These are phyloP conservation scores for Coremacera marginata DNA, from an alignment of 2,888 invertebrate genomes.

Conservation along the genomic window DNA sequence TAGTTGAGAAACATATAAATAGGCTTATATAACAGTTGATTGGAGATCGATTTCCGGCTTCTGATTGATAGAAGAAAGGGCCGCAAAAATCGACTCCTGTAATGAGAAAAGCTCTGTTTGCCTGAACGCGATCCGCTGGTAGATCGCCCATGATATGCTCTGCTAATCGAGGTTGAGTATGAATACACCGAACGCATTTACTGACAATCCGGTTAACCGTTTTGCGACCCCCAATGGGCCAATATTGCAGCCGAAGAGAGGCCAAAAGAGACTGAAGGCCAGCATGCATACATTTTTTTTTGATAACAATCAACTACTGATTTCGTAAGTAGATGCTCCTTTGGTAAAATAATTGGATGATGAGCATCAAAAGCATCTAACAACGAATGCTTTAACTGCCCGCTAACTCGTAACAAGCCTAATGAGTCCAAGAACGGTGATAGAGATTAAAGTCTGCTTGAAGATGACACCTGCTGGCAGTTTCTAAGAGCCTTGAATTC, in stretches of 20 bases:
- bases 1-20: slow-evolving; percentile 47
- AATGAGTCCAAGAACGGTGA: slow-evolving; percentile 35
- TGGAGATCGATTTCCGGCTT: not conserved
- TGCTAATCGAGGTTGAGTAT: not conserved
- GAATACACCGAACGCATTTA: slow-evolving; percentile 31
- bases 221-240: slow-evolving; percentile 34
- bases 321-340: not conserved
- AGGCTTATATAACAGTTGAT: slow-evolving; percentile 41
- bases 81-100: too few species aligned
- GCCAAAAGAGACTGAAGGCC: slow-evolving; percentile 35
- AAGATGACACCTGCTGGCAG: not conserved
- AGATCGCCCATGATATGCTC: slow-evolving; percentile 40
- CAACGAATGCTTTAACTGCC: slow-evolving; percentile 18
- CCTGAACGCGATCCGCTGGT: not conserved
- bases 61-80: not conserved
- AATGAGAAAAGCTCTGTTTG: too few species aligned
- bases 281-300: slow-evolving; percentile 27
- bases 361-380: slow-evolving; percentile 32
- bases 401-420: slow-evolving; percentile 32
- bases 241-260: slow-evolving; percentile 40
- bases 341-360: slow-evolving; percentile 34
- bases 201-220: slow-evolving; percentile 7
- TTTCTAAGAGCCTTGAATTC: slow-evolving; percentile 22
- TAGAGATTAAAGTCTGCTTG: slow-evolving; percentile 15
- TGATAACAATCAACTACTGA: not conserved